These are phyloP conservation scores for Phasia obesa DNA, from an alignment of 2,888 invertebrate genomes.

Conservation along the genomic window DNA sequence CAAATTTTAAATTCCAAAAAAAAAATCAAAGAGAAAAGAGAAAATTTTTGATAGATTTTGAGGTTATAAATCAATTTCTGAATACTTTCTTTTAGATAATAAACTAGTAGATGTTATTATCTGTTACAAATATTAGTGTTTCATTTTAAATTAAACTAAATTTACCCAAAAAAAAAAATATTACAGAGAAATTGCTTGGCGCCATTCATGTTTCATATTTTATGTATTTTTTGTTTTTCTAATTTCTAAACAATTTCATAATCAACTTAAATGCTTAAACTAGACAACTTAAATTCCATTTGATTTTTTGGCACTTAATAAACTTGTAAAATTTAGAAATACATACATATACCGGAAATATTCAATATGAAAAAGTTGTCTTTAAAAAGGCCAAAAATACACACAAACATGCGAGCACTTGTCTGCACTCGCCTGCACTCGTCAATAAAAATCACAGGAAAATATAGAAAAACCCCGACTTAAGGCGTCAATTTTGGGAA, in stretches of 20 bases:
- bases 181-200: slow-evolving; percentile 27
- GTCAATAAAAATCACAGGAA: slow-evolving; percentile 19
- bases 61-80: slow-evolving; percentile 52
- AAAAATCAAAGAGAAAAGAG: background rate
- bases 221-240: background rate
- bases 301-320: slow-evolving; percentile 76
- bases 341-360: slow-evolving; percentile 73
- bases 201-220: slow-evolving; percentile 31
- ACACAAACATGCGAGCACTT: background rate
- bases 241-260: slow-evolving; percentile 18
- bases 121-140: background rate
- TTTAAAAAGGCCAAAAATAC: background rate
- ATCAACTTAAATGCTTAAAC: background rate
- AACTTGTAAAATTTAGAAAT: slow-evolving; percentile 73
- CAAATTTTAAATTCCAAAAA: slow-evolving; percentile 3
- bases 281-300: slow-evolving; percentile 2
- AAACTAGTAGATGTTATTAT: background rate
- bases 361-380: no score
- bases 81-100: background rate
- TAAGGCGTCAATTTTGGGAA: slow-evolving; percentile 63
- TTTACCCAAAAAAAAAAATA: background rate
- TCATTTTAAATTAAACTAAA: slow-evolving; percentile 21
- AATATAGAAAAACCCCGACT: slow-evolving; percentile 51
- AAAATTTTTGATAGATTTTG: slow-evolving; percentile 30
- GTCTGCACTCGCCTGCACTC: background rate